These are phyloP conservation scores for Drosophila trapezifrons DNA, from an alignment of 1,140 invertebrate species.

Conservation along the genomic window DNA sequence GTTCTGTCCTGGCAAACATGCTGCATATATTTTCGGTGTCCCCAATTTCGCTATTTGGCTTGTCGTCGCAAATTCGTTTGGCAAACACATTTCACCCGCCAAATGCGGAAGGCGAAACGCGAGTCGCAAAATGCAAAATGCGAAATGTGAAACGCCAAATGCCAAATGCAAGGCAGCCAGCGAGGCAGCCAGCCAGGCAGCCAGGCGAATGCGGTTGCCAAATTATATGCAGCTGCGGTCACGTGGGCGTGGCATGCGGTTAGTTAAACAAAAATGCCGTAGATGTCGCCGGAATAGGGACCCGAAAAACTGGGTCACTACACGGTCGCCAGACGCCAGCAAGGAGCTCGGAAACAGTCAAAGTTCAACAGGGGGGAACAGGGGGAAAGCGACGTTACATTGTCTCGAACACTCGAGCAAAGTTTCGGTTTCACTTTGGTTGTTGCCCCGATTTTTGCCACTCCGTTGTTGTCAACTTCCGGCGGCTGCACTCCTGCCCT, in stretches of 20 bases:
- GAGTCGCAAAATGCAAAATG: conserved; percentile 9
- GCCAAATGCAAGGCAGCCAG: conserved; percentile 31
- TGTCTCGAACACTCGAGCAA: conserved; percentile 63
- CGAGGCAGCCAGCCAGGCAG: background rate
- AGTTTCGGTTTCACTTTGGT: conserved; percentile 49
- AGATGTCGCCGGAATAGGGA: conserved; percentile 11
- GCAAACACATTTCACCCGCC: conserved; percentile 39
- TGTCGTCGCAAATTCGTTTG: conserved; percentile 38
- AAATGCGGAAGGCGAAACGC: conserved; percentile 20
- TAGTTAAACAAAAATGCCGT: conserved; percentile 66
- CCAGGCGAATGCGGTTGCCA: conserved; percentile 55
- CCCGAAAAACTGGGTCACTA: conserved; percentile 54
- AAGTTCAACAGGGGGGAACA: conserved; percentile 27
- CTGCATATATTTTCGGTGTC: conserved; percentile 10
- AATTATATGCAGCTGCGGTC: conserved; percentile 59
- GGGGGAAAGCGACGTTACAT: conserved; percentile 1
- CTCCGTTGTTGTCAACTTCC: conserved; percentile 46
- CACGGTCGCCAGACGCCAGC: conserved; percentile 37
- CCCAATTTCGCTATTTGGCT: conserved; percentile 25
- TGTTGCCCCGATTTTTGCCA: conserved; percentile 42
- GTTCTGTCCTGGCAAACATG: conserved; percentile 16
- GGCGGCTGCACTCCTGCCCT: too few relatives aligned
- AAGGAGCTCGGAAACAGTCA: conserved; percentile 23
- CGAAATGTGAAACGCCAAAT: conserved; percentile 22
- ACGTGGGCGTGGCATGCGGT: conserved; percentile 65